Percentiles rank a stretch among this genome's conserved stretches.
Conservation (phyloP, 2,888 invertebrate species). For the Liodrosophila aerea region DNA sequence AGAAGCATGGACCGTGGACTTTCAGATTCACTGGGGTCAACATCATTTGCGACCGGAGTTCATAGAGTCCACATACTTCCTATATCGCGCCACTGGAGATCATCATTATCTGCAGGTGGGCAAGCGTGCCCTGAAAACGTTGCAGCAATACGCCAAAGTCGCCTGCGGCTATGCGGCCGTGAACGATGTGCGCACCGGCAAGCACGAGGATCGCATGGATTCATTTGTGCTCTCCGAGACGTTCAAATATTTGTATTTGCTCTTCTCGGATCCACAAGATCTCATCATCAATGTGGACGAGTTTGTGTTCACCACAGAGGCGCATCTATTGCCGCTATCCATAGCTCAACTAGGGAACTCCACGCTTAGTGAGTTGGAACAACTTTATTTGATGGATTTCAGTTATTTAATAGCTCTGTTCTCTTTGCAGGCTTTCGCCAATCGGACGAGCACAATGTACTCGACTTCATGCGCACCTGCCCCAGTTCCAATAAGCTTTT, state of each 20-base stretch:
- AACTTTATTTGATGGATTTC: no score
- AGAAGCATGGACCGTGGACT: conserved; percentile 99
- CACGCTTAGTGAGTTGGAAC: conserved; percentile 80
- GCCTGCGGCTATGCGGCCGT: conserved; percentile 98
- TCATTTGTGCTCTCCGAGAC: conserved; percentile 99
- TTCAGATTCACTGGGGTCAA: conserved; percentile 99
- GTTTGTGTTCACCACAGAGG: conserved; percentile 96
- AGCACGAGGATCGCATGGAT: conserved; percentile 98
- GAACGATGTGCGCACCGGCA: conserved; percentile 95
- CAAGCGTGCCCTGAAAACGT: conserved; percentile 91
- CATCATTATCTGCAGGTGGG: conserved; percentile 96
- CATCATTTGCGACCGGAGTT: conserved; percentile 98
- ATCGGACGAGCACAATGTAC: conserved; percentile 84
- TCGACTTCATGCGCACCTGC: conserved; percentile 87
- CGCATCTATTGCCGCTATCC: conserved; percentile 95
- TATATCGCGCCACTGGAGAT: conserved; percentile 97
- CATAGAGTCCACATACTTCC: conserved; percentile 98
- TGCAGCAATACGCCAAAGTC: conserved; percentile 96
- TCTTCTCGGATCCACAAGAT: conserved; percentile 95
- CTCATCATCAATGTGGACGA: conserved; percentile 91
- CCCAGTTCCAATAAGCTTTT: conserved; percentile 92
- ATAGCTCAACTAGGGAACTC: conserved; percentile 87
- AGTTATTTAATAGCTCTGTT: no score
- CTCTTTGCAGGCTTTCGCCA: conserved; percentile 81
- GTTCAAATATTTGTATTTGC: conserved; percentile 96